Evolutionary conservation across 2,888 invertebrate species (phyloP).

Genomic region (Hoplodrina blanda): DNA sequence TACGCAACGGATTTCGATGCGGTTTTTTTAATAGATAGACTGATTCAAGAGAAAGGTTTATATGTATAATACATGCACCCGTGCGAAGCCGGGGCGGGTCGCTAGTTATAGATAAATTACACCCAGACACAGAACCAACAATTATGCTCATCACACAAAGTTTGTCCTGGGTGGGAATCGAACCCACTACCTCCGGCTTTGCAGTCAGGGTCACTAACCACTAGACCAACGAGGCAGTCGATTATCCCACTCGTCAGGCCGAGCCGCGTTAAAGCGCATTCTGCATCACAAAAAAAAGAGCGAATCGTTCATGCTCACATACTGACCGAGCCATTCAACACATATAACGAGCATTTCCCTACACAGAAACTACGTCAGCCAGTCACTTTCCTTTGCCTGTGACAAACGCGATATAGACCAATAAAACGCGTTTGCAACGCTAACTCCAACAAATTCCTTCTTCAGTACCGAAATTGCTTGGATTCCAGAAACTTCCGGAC

Average conservation of each 20-base stretch:
- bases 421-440: conserved; percentile 78
- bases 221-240: too few relatives aligned
- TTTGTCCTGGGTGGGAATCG: too few relatives aligned
- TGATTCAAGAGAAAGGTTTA: too few relatives aligned
- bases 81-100: too few relatives aligned
- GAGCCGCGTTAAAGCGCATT: background rate
- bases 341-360: conserved; percentile 26
- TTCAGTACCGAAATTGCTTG: conserved; percentile 76
- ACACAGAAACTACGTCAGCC: conserved; percentile 57
- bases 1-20: too few relatives aligned
- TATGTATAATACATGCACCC: too few relatives aligned
- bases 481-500: conserved; percentile 80
- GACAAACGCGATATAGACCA: conserved; percentile 79
- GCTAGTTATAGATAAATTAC: too few relatives aligned
- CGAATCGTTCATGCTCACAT: conserved; percentile 4
- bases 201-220: too few relatives aligned
- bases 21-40: too few relatives aligned
- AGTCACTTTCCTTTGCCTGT: conserved; percentile 63
- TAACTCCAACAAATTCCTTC: conserved; percentile 73
- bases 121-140: too few relatives aligned
- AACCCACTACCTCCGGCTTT: too few relatives aligned
- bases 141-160: too few relatives aligned
- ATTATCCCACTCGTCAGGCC: background rate
- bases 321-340: conserved; percentile 11
- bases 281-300: background rate